A percentile compares a stretch with the other conserved stretches of the same genome.
These are phyloP conservation scores for Atrina japonica DNA, from an alignment of 2,888 invertebrate genomes.

Conservation along the genomic window DNA sequence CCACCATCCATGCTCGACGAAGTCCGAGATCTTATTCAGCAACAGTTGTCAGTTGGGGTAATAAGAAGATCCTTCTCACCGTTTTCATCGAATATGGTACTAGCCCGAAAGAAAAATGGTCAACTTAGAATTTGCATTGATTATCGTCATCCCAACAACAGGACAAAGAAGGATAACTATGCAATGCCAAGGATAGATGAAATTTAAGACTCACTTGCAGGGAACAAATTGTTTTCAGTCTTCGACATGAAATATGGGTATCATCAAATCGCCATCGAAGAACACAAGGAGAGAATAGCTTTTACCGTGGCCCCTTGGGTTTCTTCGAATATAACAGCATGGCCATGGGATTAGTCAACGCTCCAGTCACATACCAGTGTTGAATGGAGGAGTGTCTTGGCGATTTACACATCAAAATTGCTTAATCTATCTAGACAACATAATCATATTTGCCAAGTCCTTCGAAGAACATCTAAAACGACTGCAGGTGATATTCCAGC, in stretches of 20 bases:
- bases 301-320: slow-evolving; percentile 46
- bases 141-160: slow-evolving; percentile 30
- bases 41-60: slow-evolving; percentile 25
- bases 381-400: slow-evolving; percentile 4
- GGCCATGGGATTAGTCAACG: slow-evolving; percentile 38
- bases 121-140: slow-evolving; percentile 33
- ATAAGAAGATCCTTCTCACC: slow-evolving; percentile 26
- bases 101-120: slow-evolving; percentile 29
- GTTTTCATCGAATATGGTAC: slow-evolving; percentile 21
- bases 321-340: slow-evolving; percentile 43
- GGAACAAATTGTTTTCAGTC: slow-evolving; percentile 21
- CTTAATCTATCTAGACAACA: too few relatives aligned
- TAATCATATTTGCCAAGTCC: too few relatives aligned
- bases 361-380: slow-evolving; percentile 43
- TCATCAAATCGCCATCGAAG: slow-evolving; percentile 20
- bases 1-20: too few relatives aligned
- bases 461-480: too few relatives aligned
- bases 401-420: too few relatives aligned
- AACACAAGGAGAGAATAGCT: slow-evolving; percentile 45
- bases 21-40: slow-evolving; percentile 24
- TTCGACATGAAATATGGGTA: slow-evolving; percentile 28
- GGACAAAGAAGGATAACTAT: slow-evolving; percentile 26
- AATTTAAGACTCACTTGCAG: slow-evolving; percentile 10
- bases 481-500: too few relatives aligned
- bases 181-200: slow-evolving; percentile 30